Conservation (phyloP, 2,113 vertebrate species). For the Muscicapa adusta region DNA sequence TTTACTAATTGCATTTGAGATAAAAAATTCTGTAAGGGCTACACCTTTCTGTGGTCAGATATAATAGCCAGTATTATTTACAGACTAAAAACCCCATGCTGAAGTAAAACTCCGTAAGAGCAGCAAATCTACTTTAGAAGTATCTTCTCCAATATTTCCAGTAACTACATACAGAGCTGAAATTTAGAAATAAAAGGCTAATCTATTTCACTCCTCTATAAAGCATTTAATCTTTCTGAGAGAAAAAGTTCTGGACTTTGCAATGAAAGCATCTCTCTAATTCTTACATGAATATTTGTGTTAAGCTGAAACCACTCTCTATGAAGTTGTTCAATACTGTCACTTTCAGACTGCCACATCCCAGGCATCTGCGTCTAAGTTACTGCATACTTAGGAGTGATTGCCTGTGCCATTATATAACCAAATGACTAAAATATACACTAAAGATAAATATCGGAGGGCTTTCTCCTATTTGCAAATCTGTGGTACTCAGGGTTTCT, state of each 20-base stretch:
- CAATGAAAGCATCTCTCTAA: neutral
- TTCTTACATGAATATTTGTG: neutral
- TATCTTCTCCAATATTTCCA: neutral
- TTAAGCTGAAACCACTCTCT: neutral
- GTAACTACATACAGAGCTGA: neutral
- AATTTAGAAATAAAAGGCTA: neutral
- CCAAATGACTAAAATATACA: neutral
- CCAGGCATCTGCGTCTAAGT: neutral
- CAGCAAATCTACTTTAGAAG: neutral
- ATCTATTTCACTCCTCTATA: neutral
- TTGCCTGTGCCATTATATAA: neutral
- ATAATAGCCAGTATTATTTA: neutral
- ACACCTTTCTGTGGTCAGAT: neutral
- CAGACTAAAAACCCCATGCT: fast-evolving
- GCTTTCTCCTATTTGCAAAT: fast-evolving
- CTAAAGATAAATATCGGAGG: neutral
- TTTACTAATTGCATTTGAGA: neutral
- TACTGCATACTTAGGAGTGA: neutral
- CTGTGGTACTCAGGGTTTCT: neutral
- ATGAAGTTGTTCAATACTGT: neutral
- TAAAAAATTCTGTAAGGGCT: neutral
- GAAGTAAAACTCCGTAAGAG: neutral
- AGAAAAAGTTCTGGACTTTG: neutral
- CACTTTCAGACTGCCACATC: neutral
- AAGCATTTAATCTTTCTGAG: neutral